Conservation (phyloP, 2,888 invertebrate genomes). For the Melitaea athalia region DNA sequence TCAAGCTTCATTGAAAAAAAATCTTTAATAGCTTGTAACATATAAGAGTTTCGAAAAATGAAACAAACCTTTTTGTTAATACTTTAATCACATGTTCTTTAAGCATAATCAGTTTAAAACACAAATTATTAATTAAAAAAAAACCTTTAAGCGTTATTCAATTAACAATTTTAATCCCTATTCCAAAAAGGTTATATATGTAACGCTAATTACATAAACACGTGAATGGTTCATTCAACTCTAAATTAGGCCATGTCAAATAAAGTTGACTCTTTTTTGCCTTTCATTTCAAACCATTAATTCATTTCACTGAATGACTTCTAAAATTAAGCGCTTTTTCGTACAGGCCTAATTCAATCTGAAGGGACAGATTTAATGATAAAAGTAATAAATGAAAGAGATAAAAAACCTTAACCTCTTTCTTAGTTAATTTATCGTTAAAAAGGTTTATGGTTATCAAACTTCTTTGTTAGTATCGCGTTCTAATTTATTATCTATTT, state of each 20-base stretch:
- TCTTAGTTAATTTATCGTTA: neutral
- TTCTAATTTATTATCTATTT: neutral
- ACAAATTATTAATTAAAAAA: no score
- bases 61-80: no score
- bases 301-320: neutral
- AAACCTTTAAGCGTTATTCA: no score
- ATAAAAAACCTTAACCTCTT: neutral
- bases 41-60: no score
- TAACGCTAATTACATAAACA: neutral
- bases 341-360: neutral
- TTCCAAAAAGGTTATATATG: no score
- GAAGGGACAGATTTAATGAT: neutral
- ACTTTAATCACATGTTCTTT: no score
- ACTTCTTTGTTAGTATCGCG: neutral
- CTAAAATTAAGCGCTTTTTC: constrained; percentile 4
- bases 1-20: no score
- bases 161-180: no score
- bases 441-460: neutral
- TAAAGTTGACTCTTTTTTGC: neutral
- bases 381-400: constrained; percentile 8
- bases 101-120: no score
- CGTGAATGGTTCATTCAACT: neutral
- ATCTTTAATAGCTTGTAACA: no score
- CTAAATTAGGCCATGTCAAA: neutral
- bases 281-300: neutral